Conservation (phyloP, 92 coral and sea anemone genomes). For the Virgularia gustaviana region DNA sequence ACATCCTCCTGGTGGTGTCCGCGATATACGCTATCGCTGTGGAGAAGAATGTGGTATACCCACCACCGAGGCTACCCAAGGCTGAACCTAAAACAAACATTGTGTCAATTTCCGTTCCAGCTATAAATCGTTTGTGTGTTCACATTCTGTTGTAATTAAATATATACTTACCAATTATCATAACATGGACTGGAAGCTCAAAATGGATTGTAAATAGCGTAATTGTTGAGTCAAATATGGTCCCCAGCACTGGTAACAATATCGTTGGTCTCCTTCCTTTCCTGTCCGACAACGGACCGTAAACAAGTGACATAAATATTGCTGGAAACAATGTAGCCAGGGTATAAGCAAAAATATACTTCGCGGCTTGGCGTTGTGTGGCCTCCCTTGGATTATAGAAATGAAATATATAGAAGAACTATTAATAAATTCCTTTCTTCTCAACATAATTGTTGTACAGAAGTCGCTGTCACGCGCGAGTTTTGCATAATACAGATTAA, state of each 20-base stretch:
- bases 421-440: too few relatives aligned
- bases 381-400: too few relatives aligned
- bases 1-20: constrained; percentile 67
- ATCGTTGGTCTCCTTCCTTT: constrained; percentile 76
- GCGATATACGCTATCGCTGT: constrained; percentile 77
- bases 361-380: constrained; percentile 67
- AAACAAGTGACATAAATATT: constrained; percentile 63
- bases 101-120: too few relatives aligned
- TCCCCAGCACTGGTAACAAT: constrained; percentile 59
- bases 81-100: constrained; percentile 68
- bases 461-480: too few relatives aligned
- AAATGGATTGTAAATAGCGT: constrained; percentile 59
- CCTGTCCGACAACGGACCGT: constrained; percentile 86
- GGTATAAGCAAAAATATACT: constrained; percentile 60
- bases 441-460: too few relatives aligned
- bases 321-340: constrained; percentile 79
- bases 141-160: too few relatives aligned
- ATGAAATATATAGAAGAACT: too few relatives aligned
- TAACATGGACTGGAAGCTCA: constrained; percentile 63
- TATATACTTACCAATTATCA: constrained; percentile 88
- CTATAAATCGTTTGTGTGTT: too few relatives aligned
- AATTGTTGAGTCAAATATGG: constrained; percentile 56
- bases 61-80: constrained; percentile 63
- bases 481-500: too few relatives aligned
- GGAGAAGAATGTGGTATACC: constrained; percentile 71